Evolutionary conservation across 1,140 invertebrate species (phyloP), one percentile per base, ranked within the genome.

Genomic region (Apocrypta bakeri): DNA sequence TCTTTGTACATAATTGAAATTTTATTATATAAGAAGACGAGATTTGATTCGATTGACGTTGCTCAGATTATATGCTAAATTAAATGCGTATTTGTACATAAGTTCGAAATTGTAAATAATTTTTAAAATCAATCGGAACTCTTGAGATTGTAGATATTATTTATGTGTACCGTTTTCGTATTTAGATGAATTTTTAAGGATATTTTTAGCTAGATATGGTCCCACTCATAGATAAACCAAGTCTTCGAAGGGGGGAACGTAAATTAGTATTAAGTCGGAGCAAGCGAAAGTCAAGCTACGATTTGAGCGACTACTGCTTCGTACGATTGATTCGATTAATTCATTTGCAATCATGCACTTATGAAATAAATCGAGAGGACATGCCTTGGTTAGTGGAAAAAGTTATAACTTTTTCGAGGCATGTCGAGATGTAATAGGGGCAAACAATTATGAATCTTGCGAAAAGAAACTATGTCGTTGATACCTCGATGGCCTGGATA

Each of bases 401-500:
- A 7, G 61, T 17, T 48, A 64, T 48, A 9, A 12, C 69, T 73
- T 56, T 81, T 63, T 42, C 17, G 24, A 74, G 31, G 33, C 79
- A 74, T 74, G 79, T 24, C 63, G 73, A 71, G 48, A 69, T 11
- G 27, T 69, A 48, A 69, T 12, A 25, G 37, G 42, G 25, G 72
- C 72, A 73, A 81, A 72, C 17, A 72, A 66, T 66, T 14, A 66
- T 68, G 33, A 71, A 31, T 29, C 24, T 27, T 66, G 63, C 0
- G 27, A 66, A 48, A 64, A 63, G 25, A 56, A 4, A 68, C 61
- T 33, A 61, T 71, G 64, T 88, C 87, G 89, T 86, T 86, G 83
- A 84, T 88, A 89, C 86, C 83, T 81, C 72, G 83, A 84, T 88
- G 87, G 88, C 89, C 90, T 90, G 88, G 90, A 91, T 90, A 87